Base-by-base conservation (phyloP, 2,888 invertebrate genomes). In the Lottia scabra region DNA sequence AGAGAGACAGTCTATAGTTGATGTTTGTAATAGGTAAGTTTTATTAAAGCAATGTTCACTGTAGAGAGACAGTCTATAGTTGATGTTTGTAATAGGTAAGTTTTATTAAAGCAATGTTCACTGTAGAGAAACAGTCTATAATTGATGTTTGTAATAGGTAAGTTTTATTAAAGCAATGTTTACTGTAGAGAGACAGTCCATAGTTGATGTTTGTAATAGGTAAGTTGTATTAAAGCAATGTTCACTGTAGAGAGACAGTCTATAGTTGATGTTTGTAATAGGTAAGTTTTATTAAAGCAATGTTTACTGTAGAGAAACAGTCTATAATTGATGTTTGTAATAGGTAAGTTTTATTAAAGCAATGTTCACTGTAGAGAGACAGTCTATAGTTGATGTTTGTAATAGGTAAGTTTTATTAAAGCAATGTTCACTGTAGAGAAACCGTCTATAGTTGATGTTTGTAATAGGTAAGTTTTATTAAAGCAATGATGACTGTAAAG, bases 361-460 rank as follows among this genome's bases (percentile, higher is more conserved):
- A n/a, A n/a, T 97, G 62, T 92, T 96, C 85, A 91, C 92, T 1
- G 95, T 95, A 0, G 93, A 92, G 16, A 92, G 92, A 76, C 92
- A 94, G 4, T 93, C 94, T 83, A 87, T 98, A n/a, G 87, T 93
- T 3, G 89, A 92, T 71, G 95, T 94, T 0, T 93, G 94, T 10
- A 91, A 93, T 15, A 83, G 72, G 87, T 88, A 76, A 81, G 84
- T 73, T n/a, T 13, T n/a, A n/a, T n/a, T n/a, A n/a, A n/a, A n/a
- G n/a, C n/a, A n/a, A n/a, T 97, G 62, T 92, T 96, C 85, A 91
- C 92, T 1, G 95, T 95, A 0, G 93, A 92, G 16, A 92, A 92
- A 76, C 92, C 94, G 4, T 93, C 94, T 83, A 87, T 98, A n/a
- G 87, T 93, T 3, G 89, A 92, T 71, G 95, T 94, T 0, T 93